Percentiles rank a stretch among this genome's conserved stretches.
These are phyloP conservation scores for Leptinotarsa peninsularis DNA, from an alignment of 2,888 invertebrate genomes.

Conservation along the genomic window DNA sequence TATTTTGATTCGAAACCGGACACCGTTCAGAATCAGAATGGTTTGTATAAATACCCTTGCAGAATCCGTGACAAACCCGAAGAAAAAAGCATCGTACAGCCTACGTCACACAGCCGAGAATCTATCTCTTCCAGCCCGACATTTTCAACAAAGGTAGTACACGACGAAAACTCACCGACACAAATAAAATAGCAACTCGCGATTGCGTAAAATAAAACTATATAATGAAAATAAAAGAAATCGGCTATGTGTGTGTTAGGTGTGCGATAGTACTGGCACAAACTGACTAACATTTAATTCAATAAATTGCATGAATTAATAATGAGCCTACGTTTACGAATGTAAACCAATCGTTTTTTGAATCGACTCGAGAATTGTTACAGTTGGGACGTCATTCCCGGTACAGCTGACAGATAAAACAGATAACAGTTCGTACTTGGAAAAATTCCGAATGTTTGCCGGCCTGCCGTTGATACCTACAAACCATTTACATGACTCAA, in stretches of 20 bases:
- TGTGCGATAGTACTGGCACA: background rate
- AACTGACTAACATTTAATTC: slow-evolving; percentile 34
- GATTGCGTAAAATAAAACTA: slow-evolving; percentile 26
- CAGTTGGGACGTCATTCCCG: slow-evolving; percentile 28
- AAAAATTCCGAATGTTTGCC: slow-evolving; percentile 13
- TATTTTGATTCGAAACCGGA: slow-evolving; percentile 1
- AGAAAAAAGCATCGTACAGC: background rate
- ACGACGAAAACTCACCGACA: slow-evolving; percentile 28
- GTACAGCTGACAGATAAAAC: slow-evolving; percentile 44
- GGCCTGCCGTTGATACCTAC: slow-evolving; percentile 2
- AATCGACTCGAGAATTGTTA: slow-evolving; percentile 26
- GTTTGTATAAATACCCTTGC: background rate
- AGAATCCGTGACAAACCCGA: slow-evolving; percentile 2
- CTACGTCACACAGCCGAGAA: slow-evolving; percentile 7
- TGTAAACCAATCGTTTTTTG: slow-evolving; percentile 32
- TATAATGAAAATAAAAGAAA: slow-evolving; percentile 28
- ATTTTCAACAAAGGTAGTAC: slow-evolving; percentile 28
- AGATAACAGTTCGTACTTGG: slow-evolving; percentile 37
- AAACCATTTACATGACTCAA: slow-evolving; percentile 5
- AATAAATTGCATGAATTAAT: slow-evolving; percentile 43
- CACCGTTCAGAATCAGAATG: background rate
- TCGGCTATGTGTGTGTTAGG: slow-evolving; percentile 10
- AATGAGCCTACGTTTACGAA: slow-evolving; percentile 36
- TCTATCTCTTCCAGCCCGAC: slow-evolving; percentile 1
- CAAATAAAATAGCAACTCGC: slow-evolving; percentile 25